Base-by-base conservation (phyloP, 2,888 invertebrate genomes). In the Drosophila picticornis region DNA sequence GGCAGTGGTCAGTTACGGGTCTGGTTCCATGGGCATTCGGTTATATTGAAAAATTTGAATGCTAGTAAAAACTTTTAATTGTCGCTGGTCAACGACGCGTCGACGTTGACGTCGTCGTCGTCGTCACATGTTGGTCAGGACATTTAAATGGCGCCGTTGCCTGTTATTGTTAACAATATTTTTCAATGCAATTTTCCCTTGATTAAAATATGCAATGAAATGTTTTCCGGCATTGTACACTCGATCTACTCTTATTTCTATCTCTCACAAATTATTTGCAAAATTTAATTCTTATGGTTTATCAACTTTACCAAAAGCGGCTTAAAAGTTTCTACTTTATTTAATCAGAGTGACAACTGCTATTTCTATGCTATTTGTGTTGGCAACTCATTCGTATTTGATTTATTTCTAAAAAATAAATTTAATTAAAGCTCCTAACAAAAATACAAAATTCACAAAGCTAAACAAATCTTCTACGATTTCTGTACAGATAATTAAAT, bases 61-160 rank as follows among this genome's bases (percentile, higher is more conserved):
- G 90, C 90, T 90, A 84, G 85, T 90, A 88, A 90, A 85, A 85
- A 85, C 85, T 88, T 85, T 85, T 85, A 90, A 85, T 90, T 85
- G 85, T 85, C 90, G 82, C 82, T 69, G 80, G 71, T 64, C 78
- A 68, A 57, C 81, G 70, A 59, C 56, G 61, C 64, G 36, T 40
- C 29, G 64, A 16, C 51, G 46, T 46, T 31, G 16, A 13, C 27
- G 40, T 40, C 16, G 32, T 22, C 32, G 65, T 29, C 55, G 58
- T 31, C 55, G 53, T 77, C 84, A 75, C 78, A 77, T 77, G 77
- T 77, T 75, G 66, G 71, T 56, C 59, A 69, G 80, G 58, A 72
- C 85, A 82, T 87, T 85, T 88, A 87, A 85, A 85, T 74, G 73
- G 71, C 58, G 78, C 86, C 78, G 58, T 68, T 75, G 87, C 74